phyloP scores from a whole-genome alignment of 2,797 vertebrate genomes.

The Takifugu rubripes region DNA sequence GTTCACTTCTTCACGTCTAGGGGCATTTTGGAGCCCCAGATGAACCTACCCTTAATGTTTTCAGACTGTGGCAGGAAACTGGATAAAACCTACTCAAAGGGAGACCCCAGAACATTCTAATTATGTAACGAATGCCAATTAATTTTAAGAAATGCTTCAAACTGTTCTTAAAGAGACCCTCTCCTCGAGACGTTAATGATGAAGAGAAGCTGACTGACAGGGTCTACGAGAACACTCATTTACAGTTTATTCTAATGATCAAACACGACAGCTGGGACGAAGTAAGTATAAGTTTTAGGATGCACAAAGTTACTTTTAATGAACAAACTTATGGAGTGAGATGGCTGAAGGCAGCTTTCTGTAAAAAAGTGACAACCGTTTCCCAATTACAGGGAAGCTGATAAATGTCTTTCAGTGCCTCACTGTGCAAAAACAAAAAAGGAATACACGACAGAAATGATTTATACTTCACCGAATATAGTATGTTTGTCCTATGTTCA shows the following conservation, averaged over 20 bases:
- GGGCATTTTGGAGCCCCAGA: too few species aligned
- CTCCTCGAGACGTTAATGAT: too few species aligned
- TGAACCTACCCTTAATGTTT: too few species aligned
- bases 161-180: too few species aligned
- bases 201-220: constrained; percentile 41
- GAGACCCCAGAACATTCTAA: too few species aligned
- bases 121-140: too few species aligned
- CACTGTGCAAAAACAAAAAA: constrained; percentile 1
- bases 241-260: constrained; percentile 40
- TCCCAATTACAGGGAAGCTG: constrained; percentile 31
- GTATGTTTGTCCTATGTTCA: neutral
- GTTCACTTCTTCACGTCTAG: too few species aligned
- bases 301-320: constrained; percentile 36
- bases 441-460: constrained; percentile 20
- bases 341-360: constrained; percentile 27
- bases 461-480: neutral
- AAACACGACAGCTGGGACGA: constrained; percentile 36
- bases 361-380: constrained; percentile 27
- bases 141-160: too few species aligned
- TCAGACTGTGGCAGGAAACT: too few species aligned
- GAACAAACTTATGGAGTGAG: constrained; percentile 19
- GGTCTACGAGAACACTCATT: constrained; percentile 29
- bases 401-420: constrained; percentile 36
- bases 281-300: constrained; percentile 31
- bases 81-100: too few species aligned